Conservation (phyloP, 2,797 vertebrate genomes). For the Enteromius paludinosus region DNA sequence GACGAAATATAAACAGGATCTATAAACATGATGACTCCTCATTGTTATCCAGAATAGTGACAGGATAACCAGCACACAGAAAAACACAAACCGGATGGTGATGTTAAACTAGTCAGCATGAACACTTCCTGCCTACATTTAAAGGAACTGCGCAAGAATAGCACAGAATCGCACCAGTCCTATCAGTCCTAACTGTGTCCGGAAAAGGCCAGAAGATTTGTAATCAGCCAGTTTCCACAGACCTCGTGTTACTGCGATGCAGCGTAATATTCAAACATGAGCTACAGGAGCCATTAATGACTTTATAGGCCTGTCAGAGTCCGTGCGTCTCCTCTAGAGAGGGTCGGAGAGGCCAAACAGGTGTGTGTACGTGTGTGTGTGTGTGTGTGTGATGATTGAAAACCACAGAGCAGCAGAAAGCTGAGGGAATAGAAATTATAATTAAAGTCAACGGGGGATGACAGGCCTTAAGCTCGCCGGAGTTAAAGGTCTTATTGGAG, state of each 20-base stretch:
- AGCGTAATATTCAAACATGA: constrained; percentile 37
- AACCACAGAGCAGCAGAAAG: constrained; percentile 60
- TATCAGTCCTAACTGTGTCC: constrained; percentile 8
- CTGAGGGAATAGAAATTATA: constrained; percentile 60
- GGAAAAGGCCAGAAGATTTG: constrained; percentile 41
- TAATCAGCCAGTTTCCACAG: constrained; percentile 28
- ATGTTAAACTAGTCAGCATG: constrained; percentile 39
- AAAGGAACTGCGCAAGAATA: constrained; percentile 35
- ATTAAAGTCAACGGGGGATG: constrained; percentile 65
- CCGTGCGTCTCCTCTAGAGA: constrained; percentile 22
- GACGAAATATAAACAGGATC: constrained; percentile 18
- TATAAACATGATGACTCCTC: constrained; percentile 26
- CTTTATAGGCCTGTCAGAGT: constrained; percentile 46
- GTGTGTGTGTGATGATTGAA: constrained; percentile 58
- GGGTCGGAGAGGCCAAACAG: constrained; percentile 24
- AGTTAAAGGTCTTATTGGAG: constrained; percentile 64
- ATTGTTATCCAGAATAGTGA: constrained; percentile 39
- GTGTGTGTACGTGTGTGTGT: constrained; percentile 36
- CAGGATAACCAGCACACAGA: constrained; percentile 29
- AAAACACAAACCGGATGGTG: constrained; percentile 34
- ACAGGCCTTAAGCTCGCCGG: constrained; percentile 58
- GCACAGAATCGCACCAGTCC: constrained; percentile 3
- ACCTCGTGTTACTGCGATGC: constrained; percentile 26
- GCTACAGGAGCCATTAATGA: constrained; percentile 39
- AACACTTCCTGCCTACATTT: constrained; percentile 10